Conservation (phyloP, 2,113 vertebrate species). For the Trichomycterus rosablanca region DNA sequence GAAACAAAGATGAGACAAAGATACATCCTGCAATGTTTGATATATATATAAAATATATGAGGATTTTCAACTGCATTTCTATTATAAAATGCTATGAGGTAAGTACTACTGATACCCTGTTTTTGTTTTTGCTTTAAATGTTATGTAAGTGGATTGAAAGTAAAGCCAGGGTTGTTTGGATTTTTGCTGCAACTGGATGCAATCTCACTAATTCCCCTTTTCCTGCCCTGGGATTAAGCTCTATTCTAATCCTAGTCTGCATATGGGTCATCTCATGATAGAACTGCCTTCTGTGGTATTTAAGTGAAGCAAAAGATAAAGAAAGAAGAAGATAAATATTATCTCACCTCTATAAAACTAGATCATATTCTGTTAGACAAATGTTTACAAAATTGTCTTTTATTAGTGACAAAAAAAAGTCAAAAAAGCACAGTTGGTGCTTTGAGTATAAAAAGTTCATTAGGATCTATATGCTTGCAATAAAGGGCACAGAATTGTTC, state of each 20-base stretch:
- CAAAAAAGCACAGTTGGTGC: background rate
- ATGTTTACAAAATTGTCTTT: background rate
- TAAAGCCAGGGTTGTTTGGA: background rate
- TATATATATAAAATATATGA: too few relatives aligned
- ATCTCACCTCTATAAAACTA: background rate
- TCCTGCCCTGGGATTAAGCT: constrained; percentile 62
- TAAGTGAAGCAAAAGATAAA: constrained; percentile 12
- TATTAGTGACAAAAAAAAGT: background rate
- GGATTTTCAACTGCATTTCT: too few relatives aligned
- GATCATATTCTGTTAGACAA: background rate
- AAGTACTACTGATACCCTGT: too few relatives aligned
- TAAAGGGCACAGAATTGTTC: too few relatives aligned
- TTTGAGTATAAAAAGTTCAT: background rate
- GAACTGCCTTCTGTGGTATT: constrained; percentile 8
- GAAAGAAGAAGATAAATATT: constrained; percentile 1
- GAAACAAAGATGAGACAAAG: too few relatives aligned
- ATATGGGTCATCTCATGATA: constrained; percentile 54
- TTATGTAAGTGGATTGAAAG: constrained; percentile 10
- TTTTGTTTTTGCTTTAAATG: background rate
- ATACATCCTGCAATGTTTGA: too few relatives aligned
- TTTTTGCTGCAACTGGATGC: constrained; percentile 16
- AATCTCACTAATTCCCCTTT: constrained; percentile 59
- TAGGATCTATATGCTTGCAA: too few relatives aligned
- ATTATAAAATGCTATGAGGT: too few relatives aligned
- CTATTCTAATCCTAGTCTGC: constrained; percentile 68